phyloP scores from a whole-genome alignment of 2,888 invertebrate species.

The Ischnura elegans region DNA sequence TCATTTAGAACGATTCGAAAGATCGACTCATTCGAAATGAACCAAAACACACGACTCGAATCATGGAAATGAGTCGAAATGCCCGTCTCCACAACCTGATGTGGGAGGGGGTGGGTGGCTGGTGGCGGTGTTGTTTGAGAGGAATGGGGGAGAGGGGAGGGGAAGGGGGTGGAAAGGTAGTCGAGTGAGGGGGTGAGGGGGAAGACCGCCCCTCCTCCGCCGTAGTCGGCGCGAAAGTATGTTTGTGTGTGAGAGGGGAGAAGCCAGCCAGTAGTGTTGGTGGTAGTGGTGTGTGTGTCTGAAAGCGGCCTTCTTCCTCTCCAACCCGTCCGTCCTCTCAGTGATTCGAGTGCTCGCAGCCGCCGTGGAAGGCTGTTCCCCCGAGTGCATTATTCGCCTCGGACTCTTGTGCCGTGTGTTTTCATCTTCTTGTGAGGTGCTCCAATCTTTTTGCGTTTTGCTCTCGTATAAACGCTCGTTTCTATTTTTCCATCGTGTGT shows the following conservation, averaged over 20 bases:
- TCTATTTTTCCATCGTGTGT: too few species aligned
- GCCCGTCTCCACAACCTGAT: too few species aligned
- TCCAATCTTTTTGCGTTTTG: too few species aligned
- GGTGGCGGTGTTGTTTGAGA: neutral
- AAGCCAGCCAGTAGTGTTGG: too few species aligned
- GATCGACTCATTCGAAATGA: too few species aligned
- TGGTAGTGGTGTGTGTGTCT: neutral
- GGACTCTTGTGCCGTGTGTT: neutral
- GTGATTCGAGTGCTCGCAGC: slow-evolving; percentile 40
- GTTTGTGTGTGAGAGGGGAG: slow-evolving; percentile 15
- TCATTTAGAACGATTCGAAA: too few species aligned
- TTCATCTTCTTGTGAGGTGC: neutral
- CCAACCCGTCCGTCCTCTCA: neutral
- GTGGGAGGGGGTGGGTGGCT: neutral
- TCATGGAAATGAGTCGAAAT: too few species aligned
- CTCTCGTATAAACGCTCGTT: too few species aligned
- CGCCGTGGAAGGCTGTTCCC: neutral
- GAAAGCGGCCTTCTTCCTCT: neutral
- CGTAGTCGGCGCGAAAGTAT: slow-evolving; percentile 39
- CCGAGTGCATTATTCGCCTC: neutral
- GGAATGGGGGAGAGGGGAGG: neutral
- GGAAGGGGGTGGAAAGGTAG: neutral
- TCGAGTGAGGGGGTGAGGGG: neutral
- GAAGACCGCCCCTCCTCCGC: too few species aligned
- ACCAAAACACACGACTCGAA: too few species aligned